Percentiles rank a stretch among this genome's conserved stretches.
These are phyloP conservation scores for Pogonus chalceus DNA, from an alignment of 1,140 invertebrate species.

Conservation along the genomic window DNA sequence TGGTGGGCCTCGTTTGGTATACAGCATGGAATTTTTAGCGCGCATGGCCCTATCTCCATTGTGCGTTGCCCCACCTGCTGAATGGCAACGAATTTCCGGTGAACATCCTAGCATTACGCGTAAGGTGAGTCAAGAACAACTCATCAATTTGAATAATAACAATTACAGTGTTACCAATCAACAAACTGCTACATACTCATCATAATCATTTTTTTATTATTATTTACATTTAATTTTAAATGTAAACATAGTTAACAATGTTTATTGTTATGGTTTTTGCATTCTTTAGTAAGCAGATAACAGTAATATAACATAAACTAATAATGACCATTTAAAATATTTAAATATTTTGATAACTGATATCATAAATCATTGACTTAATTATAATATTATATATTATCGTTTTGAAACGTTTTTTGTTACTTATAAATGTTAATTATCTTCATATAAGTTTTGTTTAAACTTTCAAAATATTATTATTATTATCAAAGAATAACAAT, in stretches of 20 bases:
- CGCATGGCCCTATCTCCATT: conserved; percentile 43
- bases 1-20: conserved; percentile 19
- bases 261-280: background rate
- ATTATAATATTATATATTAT: no score
- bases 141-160: no score
- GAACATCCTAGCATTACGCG: conserved; percentile 42
- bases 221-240: background rate
- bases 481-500: no score
- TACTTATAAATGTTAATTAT: no score
- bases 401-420: no score
- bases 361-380: no score
- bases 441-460: no score
- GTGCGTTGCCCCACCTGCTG: conserved; percentile 38
- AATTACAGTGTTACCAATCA: no score
- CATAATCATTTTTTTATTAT: background rate
- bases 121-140: conserved; percentile 45
- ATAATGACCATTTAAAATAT: no score
- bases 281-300: background rate
- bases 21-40: conserved; percentile 44
- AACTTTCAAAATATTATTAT: no score
- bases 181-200: background rate
- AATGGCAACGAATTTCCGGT: conserved; percentile 43
- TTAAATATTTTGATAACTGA: no score
- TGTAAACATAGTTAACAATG: background rate
- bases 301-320: no score